phyloP scores from a whole-genome alignment of 2,797 vertebrate species.

The Pagetopsis macropterus region DNA sequence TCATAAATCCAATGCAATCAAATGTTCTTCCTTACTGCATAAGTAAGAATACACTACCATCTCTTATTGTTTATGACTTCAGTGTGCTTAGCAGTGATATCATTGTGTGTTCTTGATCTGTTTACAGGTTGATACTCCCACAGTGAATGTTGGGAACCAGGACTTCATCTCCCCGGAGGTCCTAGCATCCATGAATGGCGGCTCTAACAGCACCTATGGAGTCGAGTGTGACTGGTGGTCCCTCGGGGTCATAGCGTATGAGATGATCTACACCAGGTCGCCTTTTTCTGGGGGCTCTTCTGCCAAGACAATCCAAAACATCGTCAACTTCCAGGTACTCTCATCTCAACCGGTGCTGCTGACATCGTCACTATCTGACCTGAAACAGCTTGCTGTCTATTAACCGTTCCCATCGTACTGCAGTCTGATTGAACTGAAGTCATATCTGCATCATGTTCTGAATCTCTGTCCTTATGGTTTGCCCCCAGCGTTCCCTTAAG shows the following conservation, averaged over 20 bases:
- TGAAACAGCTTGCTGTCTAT: too few relatives aligned
- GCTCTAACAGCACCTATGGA: slow-evolving; percentile 83
- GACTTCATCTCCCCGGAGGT: slow-evolving; percentile 96
- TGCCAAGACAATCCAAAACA: slow-evolving; percentile 92
- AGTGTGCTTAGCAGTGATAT: slow-evolving; percentile 24
- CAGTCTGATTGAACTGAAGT: slow-evolving; percentile 13
- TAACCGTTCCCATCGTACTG: not conserved
- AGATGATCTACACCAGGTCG: slow-evolving; percentile 92
- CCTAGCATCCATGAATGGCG: slow-evolving; percentile 82
- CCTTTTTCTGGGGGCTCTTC: slow-evolving; percentile 92
- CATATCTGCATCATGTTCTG: slow-evolving; percentile 23
- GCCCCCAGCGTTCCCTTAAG: slow-evolving; percentile 88
- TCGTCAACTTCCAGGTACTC: slow-evolving; percentile 93
- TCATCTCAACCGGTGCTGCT: not conserved
- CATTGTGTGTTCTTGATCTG: slow-evolving; percentile 23
- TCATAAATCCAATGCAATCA: not conserved
- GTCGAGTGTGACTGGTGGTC: slow-evolving; percentile 98
- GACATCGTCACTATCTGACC: too few relatives aligned
- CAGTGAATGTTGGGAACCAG: slow-evolving; percentile 88
- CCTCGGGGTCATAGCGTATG: slow-evolving; percentile 92
- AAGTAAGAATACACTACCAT: not conserved
- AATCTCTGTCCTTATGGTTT: slow-evolving; percentile 30
- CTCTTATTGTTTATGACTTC: not conserved
- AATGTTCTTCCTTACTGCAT: not conserved
- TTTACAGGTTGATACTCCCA: slow-evolving; percentile 85